These are phyloP conservation scores for Pygoscelis antarcticus DNA, from an alignment of 2,113 vertebrate species.

Conservation along the genomic window DNA sequence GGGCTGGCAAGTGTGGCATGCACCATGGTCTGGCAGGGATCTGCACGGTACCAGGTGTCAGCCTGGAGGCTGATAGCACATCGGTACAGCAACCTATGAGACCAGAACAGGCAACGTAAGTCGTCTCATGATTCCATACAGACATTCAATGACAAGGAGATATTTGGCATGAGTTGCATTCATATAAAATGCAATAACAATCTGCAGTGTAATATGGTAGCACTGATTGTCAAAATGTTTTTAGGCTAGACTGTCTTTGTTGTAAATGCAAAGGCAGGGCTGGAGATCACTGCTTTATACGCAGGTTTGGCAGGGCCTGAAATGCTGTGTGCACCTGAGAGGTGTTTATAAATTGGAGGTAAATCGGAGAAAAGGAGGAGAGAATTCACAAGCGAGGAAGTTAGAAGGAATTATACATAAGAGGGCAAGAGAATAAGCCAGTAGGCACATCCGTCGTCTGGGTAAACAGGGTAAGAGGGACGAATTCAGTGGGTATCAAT, in stretches of 20 bases:
- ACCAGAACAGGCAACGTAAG: background rate
- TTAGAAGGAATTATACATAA: background rate
- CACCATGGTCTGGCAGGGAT: background rate
- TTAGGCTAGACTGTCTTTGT: background rate
- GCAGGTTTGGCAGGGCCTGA: background rate
- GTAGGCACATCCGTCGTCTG: background rate
- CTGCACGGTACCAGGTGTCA: accelerated
- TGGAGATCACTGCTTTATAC: background rate
- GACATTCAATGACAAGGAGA: background rate
- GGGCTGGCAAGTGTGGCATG: accelerated
- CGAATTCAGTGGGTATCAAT: background rate
- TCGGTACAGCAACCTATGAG: background rate
- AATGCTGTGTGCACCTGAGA: background rate
- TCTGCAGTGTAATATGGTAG: background rate
- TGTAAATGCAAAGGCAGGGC: background rate
- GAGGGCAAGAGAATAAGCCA: background rate
- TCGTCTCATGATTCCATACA: background rate
- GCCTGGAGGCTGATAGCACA: background rate
- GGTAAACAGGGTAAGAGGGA: background rate
- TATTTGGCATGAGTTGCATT: accelerated
- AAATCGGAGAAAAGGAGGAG: background rate
- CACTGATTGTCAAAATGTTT: background rate
- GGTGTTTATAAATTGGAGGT: background rate
- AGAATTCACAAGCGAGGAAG: background rate
- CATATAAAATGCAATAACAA: background rate